phyloP scores from a whole-genome alignment of 2,888 invertebrate species.

The Ennomos fuscantarius region DNA sequence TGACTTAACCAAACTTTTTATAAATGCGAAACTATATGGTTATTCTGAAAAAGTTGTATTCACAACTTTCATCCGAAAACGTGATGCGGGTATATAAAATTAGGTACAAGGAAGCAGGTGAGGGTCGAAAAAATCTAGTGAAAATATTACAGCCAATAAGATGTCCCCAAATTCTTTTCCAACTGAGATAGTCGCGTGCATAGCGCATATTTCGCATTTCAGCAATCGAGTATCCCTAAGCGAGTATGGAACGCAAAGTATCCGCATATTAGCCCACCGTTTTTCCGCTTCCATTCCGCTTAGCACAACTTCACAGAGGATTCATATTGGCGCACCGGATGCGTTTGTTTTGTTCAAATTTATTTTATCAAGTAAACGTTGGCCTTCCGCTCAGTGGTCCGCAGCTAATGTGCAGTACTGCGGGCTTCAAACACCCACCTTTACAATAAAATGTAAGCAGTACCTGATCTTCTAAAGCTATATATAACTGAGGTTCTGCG shows the following conservation, averaged over 20 bases:
- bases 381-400: conserved; percentile 75
- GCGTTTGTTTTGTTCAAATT: conserved; percentile 84
- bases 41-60: neutral
- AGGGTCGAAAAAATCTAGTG: conserved; percentile 5
- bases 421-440: conserved; percentile 55
- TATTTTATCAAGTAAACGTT: conserved; percentile 84
- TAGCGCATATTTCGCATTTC: conserved; percentile 41
- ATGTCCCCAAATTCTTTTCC: conserved; percentile 17
- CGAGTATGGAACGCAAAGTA: conserved; percentile 66
- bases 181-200: conserved; percentile 24
- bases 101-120: neutral
- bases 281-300: conserved; percentile 83
- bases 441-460: conserved; percentile 29
- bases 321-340: conserved; percentile 80
- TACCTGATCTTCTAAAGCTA: conserved; percentile 8
- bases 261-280: conserved; percentile 80
- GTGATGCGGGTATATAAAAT: conserved; percentile 2
- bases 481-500: no score
- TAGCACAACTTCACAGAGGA: conserved; percentile 81
- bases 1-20: no score
- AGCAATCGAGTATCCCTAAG: conserved; percentile 35
- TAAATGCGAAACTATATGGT: no score
- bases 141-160: conserved; percentile 4
- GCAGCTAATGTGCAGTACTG: conserved; percentile 75
- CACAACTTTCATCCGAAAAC: conserved; percentile 1